phyloP scores from a whole-genome alignment of 2,888 invertebrate genomes.

The Aspidiotus rigidus region DNA sequence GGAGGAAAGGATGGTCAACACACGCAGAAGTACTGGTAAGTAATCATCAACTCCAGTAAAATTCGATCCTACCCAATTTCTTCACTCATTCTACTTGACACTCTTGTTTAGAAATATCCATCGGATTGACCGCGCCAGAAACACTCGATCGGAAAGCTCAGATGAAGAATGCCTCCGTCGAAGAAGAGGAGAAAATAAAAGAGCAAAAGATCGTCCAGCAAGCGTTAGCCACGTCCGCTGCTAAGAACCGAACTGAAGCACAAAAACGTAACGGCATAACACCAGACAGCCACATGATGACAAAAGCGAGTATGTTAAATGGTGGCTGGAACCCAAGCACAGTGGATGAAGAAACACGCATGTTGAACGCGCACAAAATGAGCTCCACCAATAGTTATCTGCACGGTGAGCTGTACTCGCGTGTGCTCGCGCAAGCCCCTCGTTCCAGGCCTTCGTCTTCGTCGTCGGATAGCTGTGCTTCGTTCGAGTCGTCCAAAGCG shows the following conservation, averaged over 20 bases:
- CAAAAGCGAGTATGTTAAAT: background rate
- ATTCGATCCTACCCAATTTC: background rate
- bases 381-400: background rate
- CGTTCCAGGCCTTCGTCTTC: slow-evolving; percentile 14
- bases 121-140: slow-evolving; percentile 20
- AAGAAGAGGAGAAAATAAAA: background rate
- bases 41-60: background rate
- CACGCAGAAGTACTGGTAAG: slow-evolving; percentile 1
- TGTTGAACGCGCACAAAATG: background rate
- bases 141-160: slow-evolving; percentile 13
- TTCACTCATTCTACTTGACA: background rate
- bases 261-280: background rate
- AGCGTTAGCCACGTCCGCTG: background rate
- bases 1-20: slow-evolving; percentile 23
- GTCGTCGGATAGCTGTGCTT: slow-evolving; percentile 20
- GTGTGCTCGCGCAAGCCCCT: slow-evolving; percentile 15
- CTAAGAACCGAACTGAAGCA: background rate
- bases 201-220: background rate
- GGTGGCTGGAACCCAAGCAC: background rate
- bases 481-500: slow-evolving; percentile 7
- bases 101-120: slow-evolving; percentile 13
- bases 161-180: background rate
- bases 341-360: background rate
- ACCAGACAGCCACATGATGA: background rate
- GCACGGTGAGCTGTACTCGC: slow-evolving; percentile 15